Base-by-base conservation (phyloP, 2,797 vertebrate genomes). In the Aeoliscus strigatus region DNA sequence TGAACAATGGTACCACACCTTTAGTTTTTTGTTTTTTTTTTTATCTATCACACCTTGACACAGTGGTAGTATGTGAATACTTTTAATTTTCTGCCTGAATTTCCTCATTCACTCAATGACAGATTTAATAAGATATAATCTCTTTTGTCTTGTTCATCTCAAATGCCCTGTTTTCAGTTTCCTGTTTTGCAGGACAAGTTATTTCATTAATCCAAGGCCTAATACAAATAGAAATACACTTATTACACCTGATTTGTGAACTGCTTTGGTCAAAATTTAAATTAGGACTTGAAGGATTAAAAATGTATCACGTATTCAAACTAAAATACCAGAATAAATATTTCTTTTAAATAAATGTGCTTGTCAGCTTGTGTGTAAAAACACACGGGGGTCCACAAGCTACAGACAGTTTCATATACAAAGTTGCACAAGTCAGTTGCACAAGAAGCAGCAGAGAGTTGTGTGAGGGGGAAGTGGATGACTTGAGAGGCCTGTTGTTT, bases 1-100 rank as follows among this genome's bases (percentile, higher is more conserved):
- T 64, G 11, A 62, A 77, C 61, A 7, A 87, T 87, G 86, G 86
- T 86, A 82, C 63, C 62, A 40, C 50, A 49, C 44, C 65, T 67
- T 50, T 28, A 52, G n/a, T n/a, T n/a, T n/a, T n/a, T 62, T 56
- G 60, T 53, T 37, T 15, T n/a, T n/a, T n/a, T n/a, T n/a, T n/a
- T 23, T 30, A 1, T 15, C 16, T 39, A 15, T 54, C 36, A 45
- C 10, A 37, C 17, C 14, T 27, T 36, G 27, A 6, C 32, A 25
- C 26, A 21, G 18, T 31, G 60, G 34, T 30, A 13, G 17, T 3
- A 0, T 38, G 13, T 49, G 24, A 37, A 1, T 17, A 6, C 5
- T 12, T 21, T 3, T 26, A 18, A 4, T 27, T 6, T 41, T 29
- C 8, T n/a, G 8, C 10, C 24, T 23, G 27, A 8, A 5, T 44